phyloP scores from a whole-genome alignment of 2,797 vertebrate species.

The Sciurus vulgaris region DNA sequence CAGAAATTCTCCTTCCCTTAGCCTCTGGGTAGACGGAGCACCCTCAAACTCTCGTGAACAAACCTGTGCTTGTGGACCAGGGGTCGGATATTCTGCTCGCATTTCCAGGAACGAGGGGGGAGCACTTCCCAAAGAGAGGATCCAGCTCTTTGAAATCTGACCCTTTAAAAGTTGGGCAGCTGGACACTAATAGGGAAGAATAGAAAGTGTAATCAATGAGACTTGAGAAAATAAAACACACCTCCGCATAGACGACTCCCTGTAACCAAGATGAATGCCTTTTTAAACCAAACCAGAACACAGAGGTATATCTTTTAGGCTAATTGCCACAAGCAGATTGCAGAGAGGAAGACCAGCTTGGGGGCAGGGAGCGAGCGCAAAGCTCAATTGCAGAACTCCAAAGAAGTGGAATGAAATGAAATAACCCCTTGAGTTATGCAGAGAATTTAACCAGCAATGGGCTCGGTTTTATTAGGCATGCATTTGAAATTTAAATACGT shows the following conservation, averaged over 20 bases:
- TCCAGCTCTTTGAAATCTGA: constrained; percentile 69
- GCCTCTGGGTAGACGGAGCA: not conserved
- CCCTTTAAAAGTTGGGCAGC: constrained; percentile 57
- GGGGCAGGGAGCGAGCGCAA: constrained; percentile 64
- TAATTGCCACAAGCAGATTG: constrained; percentile 79
- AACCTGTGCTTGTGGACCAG: not conserved
- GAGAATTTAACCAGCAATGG: constrained; percentile 81
- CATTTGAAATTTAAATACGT: constrained; percentile 86
- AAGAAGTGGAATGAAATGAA: constrained; percentile 73
- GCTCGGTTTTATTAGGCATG: constrained; percentile 83
- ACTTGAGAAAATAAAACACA: constrained; percentile 69
- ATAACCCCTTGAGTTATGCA: constrained; percentile 80
- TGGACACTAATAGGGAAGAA: constrained; percentile 78
- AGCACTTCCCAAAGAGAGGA: not conserved
- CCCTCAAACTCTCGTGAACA: not conserved
- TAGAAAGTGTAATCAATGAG: constrained; percentile 76
- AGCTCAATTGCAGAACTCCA: constrained; percentile 74
- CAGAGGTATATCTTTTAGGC: constrained; percentile 78
- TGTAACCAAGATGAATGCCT: constrained; percentile 75
- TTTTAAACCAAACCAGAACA: constrained; percentile 79
- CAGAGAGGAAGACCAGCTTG: constrained; percentile 74
- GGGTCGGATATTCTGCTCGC: not conserved
- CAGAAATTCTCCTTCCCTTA: not conserved
- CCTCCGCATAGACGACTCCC: constrained; percentile 71
- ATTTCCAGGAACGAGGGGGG: constrained; percentile 38